Evolutionary conservation across 2,113 vertebrate species (phyloP).

Genomic region (Anhinga rufa): DNA sequence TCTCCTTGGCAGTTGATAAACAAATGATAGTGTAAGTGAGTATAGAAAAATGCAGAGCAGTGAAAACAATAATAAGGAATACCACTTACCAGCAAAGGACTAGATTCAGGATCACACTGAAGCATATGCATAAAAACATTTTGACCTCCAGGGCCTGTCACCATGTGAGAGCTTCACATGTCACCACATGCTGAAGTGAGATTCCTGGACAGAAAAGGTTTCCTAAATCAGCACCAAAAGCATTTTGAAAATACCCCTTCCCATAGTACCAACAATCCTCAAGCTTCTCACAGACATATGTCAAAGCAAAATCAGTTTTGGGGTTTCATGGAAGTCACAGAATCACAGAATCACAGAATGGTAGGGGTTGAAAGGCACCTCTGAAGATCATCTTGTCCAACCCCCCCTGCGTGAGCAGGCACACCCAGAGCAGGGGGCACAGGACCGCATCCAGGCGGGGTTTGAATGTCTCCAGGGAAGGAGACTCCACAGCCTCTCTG

Average conservation of each 20-base stretch:
- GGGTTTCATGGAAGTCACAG: neutral
- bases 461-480: too few species aligned
- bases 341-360: too few species aligned
- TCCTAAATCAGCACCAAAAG: neutral
- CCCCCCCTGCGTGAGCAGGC: too few species aligned
- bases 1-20: conserved; percentile 13
- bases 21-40: neutral
- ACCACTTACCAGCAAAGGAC: neutral
- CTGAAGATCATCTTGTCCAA: too few species aligned
- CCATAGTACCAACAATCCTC: neutral
- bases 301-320: neutral
- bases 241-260: neutral
- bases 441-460: too few species aligned
- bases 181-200: neutral
- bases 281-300: neutral
- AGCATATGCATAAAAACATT: neutral
- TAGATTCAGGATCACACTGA: neutral
- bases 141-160: neutral
- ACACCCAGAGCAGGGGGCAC: too few species aligned
- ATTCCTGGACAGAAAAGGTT: neutral
- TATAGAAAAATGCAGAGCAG: neutral
- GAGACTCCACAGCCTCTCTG: too few species aligned
- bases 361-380: too few species aligned
- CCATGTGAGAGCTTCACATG: neutral
- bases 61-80: neutral